Percentiles rank a stretch among this genome's conserved stretches.
phyloP scores from a whole-genome alignment of 2,888 invertebrate genomes.

The Thera britannica region DNA sequence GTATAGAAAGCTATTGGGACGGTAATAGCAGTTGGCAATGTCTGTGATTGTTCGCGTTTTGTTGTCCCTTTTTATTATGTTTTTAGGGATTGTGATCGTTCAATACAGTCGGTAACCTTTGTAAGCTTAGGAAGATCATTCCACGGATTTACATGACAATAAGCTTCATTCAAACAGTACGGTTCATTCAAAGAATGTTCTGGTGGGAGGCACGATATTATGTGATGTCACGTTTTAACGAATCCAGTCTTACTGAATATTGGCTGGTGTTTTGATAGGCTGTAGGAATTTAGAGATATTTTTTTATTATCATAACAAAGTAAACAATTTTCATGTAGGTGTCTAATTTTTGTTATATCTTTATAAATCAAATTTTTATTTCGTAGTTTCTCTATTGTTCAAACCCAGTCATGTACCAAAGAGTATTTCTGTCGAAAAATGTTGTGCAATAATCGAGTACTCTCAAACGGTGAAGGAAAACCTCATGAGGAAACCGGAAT shows the following conservation, averaged over 20 bases:
- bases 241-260: not conserved
- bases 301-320: too few species aligned
- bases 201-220: slow-evolving; percentile 14
- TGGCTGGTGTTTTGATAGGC: not conserved
- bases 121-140: slow-evolving; percentile 54
- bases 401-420: too few species aligned
- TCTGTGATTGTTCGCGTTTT: slow-evolving; percentile 48
- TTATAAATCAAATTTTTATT: too few species aligned
- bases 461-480: too few species aligned
- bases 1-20: slow-evolving; percentile 39
- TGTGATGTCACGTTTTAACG: not conserved
- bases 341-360: too few species aligned
- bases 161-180: slow-evolving; percentile 37
- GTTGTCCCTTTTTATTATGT: slow-evolving; percentile 54
- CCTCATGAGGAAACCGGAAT: too few species aligned
- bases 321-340: too few species aligned
- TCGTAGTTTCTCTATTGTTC: too few species aligned
- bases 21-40: slow-evolving; percentile 52
- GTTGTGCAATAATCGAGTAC: too few species aligned
- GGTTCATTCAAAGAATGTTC: slow-evolving; percentile 22
- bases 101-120: slow-evolving; percentile 51
- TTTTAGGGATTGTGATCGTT: slow-evolving; percentile 50
- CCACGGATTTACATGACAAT: slow-evolving; percentile 55
- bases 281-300: not conserved
- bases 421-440: too few species aligned